Evolutionary conservation across 2,797 vertebrate genomes (phyloP), one percentile per base, ranked within the genome.

Genomic region (Labroides dimidiatus): DNA sequence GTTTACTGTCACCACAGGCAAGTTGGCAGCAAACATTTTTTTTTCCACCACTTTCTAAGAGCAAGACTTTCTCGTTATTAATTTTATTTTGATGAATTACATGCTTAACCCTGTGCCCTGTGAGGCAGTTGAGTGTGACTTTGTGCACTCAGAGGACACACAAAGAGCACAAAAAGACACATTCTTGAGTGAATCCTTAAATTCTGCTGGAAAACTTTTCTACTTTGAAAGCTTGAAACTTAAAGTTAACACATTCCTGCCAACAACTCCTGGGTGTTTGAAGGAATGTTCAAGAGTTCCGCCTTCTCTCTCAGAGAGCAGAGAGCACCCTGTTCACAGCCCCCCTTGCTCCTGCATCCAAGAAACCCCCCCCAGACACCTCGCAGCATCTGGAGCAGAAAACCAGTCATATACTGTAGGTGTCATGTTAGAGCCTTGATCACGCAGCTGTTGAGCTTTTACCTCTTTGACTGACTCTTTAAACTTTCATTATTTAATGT

Each of bases 1-100:
- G 96, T 96, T 98, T 95, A 95, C 96, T 89, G 90, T 96, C 95
- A 94, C 95, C 94, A 92, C 92, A 93, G 95, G 94, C 93, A 92
- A 77, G 93, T 93, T 91, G 93, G 94, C 61, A 88, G 94, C 93
- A 96, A 96, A 96, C 96, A 95, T 90, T 82, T 86, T 83, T 42
- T 79, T 88, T 93, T 88, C 78, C 80, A 79, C 75, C 81, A 84
- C 89, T 93, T 91, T 91, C 79, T 72, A 74, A 91, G 79, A 90
- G 84, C 81, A 92, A 92, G 84, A 85, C 81, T 74, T 82, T 88
- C 82, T 83, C 76, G 53, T 92, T 94, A 94, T 94, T 93, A 90
- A 93, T 94, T 93, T 93, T 90, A 92, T 92, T 93, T 93, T 92
- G 92, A 94, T 80, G 74, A 93, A 94, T 93, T 80, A 89, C 90